Conservation (phyloP, 1,140 invertebrate species). For the Drosophila sulfurigaster region DNA sequence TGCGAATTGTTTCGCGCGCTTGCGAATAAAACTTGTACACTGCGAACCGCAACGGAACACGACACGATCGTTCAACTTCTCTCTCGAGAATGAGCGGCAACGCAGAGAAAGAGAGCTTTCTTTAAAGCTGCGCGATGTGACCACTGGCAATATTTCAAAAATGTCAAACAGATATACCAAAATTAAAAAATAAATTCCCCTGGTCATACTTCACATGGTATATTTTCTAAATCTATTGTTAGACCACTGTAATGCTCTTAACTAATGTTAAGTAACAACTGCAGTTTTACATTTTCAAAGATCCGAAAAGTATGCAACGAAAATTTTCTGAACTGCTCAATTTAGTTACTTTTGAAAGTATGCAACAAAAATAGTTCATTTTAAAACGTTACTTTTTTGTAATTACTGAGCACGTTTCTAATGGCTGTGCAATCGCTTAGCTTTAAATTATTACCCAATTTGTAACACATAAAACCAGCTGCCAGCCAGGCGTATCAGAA, state of each 20-base stretch:
- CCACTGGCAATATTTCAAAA: neutral
- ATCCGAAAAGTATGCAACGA: conserved; percentile 15
- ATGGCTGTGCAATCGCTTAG: neutral
- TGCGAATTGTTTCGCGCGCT: conserved; percentile 20
- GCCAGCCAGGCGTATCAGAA: conserved; percentile 13
- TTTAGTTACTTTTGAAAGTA: conserved; percentile 1
- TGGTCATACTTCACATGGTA: neutral
- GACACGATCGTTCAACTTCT: conserved; percentile 30
- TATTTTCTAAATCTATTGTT: neutral
- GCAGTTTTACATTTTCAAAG: no score
- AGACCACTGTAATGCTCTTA: conserved; percentile 2
- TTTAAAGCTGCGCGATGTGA: neutral
- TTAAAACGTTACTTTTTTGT: neutral
- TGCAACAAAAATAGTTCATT: neutral
- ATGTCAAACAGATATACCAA: neutral
- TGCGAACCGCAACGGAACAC: conserved; percentile 5
- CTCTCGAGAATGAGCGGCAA: conserved; percentile 30
- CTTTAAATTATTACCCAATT: neutral
- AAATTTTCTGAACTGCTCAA: neutral
- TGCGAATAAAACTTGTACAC: neutral
- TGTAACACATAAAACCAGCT: neutral
- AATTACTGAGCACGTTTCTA: neutral
- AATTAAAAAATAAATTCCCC: neutral
- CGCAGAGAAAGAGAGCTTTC: neutral
- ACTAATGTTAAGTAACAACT: neutral